phyloP scores from a whole-genome alignment of 1,140 invertebrate genomes.

The Anoplophora glabripennis region DNA sequence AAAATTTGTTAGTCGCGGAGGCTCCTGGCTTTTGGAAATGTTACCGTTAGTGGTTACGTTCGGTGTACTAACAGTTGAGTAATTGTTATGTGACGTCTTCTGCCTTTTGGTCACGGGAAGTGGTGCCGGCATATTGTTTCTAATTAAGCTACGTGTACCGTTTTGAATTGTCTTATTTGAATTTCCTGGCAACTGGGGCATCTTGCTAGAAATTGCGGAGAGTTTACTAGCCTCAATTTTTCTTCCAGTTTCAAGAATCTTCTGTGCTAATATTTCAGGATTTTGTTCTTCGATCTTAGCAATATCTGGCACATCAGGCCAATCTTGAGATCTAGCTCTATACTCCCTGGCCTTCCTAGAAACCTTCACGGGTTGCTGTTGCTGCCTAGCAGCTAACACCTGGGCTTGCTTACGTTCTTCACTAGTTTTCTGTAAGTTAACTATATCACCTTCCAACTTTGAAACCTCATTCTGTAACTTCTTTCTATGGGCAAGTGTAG shows the following conservation, averaged over 20 bases:
- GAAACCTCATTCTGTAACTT: constrained; percentile 75
- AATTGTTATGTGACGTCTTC: constrained; percentile 29
- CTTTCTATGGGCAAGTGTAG: constrained; percentile 76
- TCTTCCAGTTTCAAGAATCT: constrained; percentile 82
- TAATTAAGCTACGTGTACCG: constrained; percentile 19
- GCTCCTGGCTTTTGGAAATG: constrained; percentile 57
- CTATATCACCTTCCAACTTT: constrained; percentile 71
- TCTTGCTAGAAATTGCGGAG: constrained; percentile 34
- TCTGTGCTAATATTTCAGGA: constrained; percentile 83
- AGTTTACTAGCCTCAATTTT: constrained; percentile 81
- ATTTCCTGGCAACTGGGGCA: constrained; percentile 22
- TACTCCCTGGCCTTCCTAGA: constrained; percentile 68
- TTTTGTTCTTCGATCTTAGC: constrained; percentile 89
- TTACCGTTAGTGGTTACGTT: constrained; percentile 10
- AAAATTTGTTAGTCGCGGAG: constrained; percentile 81
- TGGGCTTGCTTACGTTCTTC: constrained; percentile 61
- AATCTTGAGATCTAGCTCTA: constrained; percentile 78
- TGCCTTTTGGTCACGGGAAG: constrained; percentile 33
- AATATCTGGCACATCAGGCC: constrained; percentile 85
- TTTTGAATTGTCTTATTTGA: too few relatives aligned
- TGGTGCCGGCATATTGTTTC: constrained; percentile 42
- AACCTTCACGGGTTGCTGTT: constrained; percentile 33
- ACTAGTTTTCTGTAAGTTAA: constrained; percentile 66
- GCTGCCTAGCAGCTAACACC: constrained; percentile 33
- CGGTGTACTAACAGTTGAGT: constrained; percentile 17